A percentile compares a stretch with the other conserved stretches of the same genome.
phyloP scores from a whole-genome alignment of 2,797 vertebrate species.

The Bufotes viridis region DNA sequence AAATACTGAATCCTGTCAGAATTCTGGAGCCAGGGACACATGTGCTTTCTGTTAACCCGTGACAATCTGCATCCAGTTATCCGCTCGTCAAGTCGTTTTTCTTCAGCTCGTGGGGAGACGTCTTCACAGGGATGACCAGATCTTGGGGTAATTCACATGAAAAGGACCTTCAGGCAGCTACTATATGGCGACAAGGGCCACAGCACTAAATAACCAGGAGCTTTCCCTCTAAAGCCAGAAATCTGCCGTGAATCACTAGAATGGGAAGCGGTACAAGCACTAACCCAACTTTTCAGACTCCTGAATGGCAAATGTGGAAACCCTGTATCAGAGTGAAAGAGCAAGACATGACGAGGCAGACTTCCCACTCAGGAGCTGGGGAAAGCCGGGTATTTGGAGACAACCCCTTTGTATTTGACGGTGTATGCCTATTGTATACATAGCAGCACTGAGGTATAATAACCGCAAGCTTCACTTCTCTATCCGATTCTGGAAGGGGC shows the following conservation, averaged over 20 bases:
- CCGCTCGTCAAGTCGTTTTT: neutral
- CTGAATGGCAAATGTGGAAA: neutral
- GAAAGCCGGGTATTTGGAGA: too few species aligned
- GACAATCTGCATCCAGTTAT: slow-evolving; percentile 35
- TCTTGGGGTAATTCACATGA: neutral
- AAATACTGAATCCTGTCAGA: neutral
- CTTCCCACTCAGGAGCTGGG: neutral
- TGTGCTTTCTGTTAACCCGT: slow-evolving; percentile 44
- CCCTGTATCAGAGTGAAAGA: neutral
- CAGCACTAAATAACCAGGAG: neutral
- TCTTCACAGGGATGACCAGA: neutral
- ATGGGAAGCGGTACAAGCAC: too few species aligned
- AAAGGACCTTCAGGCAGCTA: neutral
- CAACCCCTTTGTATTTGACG: too few species aligned
- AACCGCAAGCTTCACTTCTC: too few species aligned
- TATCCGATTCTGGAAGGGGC: neutral
- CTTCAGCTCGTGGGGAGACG: neutral
- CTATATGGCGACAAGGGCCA: neutral
- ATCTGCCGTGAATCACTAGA: neutral
- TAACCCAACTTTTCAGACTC: neutral
- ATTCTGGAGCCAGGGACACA: neutral
- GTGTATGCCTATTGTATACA: too few species aligned
- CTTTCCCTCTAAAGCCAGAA: neutral
- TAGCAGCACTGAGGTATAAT: too few species aligned
- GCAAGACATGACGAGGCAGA: neutral